Evolutionary conservation across 1,140 invertebrate genomes (phyloP), one percentile per base, ranked within the genome.

Genomic region (Adoxophyes honmai): DNA sequence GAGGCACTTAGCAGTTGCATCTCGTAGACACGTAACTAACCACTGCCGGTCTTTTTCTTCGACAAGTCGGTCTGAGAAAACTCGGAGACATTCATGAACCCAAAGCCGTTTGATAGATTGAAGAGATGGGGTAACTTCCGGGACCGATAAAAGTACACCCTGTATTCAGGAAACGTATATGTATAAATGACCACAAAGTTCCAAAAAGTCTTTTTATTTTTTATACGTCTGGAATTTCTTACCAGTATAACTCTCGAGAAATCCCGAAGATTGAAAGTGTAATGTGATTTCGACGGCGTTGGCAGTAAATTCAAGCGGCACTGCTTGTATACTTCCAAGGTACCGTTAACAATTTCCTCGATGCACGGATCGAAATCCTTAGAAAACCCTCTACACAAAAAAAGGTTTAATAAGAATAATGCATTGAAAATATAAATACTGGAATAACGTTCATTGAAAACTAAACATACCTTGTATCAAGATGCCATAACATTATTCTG

Each of bases 281-380:
- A 98, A 86, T 98, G 97, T 0, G 95, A 98, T 73, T 98, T 98
- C 1, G 95, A 90, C 0, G 95, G 95, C 1, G 97, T 98, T 5
- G 98, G 97, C 39, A 98, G 84, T 14, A 99, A 90, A 90, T 96
- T 94, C 7, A 89, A 71, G 64, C 96, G 92, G 60, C 96, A 95
- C 68, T 94, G 88, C 78, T 97, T 97, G 82, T 98, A 98, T 0
- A 99, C 91, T 52, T 94, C 92, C 37, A 99, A 86, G 2, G 97
- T 98, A 0, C 95, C 96, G 15, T 90, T 77, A 0, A 99, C 96
- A 44, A 99, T 92, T 88, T 98, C 94, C 62, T 97, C 94, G 44
- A 98, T 96, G 68, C 95, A 96, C 0, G 96, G 94, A 91, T 98
- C 96, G 85, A 99, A 99, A 59, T 98, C 97, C 86, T 98, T 98